Percentiles rank a stretch among this genome's conserved stretches.
Conservation (phyloP, 2,888 invertebrate genomes). For the Leptothorax acervorum region DNA sequence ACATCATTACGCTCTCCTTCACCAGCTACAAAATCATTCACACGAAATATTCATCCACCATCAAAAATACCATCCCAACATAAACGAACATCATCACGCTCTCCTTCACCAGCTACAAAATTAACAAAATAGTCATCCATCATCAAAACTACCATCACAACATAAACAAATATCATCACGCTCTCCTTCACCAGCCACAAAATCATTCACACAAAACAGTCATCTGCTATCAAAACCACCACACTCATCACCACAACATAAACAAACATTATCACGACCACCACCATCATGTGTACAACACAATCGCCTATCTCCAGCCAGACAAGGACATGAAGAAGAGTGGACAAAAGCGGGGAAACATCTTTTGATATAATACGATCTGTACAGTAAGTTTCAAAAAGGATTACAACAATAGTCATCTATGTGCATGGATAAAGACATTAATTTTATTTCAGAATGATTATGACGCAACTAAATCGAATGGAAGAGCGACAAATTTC, state of each 20-base stretch:
- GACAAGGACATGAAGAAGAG: not conserved
- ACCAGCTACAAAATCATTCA: not conserved
- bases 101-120: no score
- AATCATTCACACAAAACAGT: no score
- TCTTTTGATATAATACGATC: not conserved
- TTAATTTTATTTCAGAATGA: slow-evolving; percentile 13
- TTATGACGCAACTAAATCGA: not conserved
- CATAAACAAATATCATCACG: no score
- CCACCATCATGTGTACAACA: not conserved
- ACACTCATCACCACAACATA: no score
- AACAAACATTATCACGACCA: no score
- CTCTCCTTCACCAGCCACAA: no score
- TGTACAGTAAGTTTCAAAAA: slow-evolving; percentile 7
- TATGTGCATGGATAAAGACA: not conserved
- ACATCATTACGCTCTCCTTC: not conserved
- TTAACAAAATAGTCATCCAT: no score
- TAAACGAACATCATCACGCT: no score
- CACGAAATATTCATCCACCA: no score
- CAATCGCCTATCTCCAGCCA: not conserved
- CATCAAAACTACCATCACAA: no score
- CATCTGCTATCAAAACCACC: no score
- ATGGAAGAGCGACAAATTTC: slow-evolving; percentile 18
- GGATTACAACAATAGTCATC: not conserved
- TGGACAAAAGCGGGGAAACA: not conserved
- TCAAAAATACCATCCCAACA: no score